Base-by-base conservation (phyloP, 2,113 vertebrate genomes). In the Desmodus rotundus region DNA sequence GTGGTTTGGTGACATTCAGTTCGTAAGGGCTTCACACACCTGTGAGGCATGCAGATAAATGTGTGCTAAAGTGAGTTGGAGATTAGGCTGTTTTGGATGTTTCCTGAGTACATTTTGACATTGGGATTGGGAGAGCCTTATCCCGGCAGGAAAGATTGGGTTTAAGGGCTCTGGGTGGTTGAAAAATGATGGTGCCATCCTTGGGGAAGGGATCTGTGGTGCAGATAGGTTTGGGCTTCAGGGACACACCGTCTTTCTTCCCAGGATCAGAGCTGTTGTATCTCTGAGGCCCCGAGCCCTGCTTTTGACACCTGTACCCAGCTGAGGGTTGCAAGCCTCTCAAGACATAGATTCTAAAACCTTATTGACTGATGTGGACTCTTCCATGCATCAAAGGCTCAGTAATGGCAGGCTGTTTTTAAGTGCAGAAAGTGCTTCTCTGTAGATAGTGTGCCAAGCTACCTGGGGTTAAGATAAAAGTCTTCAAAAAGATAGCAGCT, bases 381-480 rank as follows among this genome's bases (percentile, higher is more conserved):
- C 54, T 87, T 36, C 56, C 43, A 0, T 0, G 47, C 84, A 87
- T 95, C 96, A 95, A 93, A 82, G 26, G 47, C 45, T 95, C 81
- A 13, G 52, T 91, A 85, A 90, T 92, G 87, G 38, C 10, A 0
- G 38, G 43, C 9, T 86, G 54, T 73, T 95, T 96, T 95, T 63
- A 94, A 96, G 96, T 88, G 54, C 74, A 47, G 65, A 89, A 63
- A 97, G 89, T 94, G 73, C 85, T 90, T 95, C 92, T 83, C 31
- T 97, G 88, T 92, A 91, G 96, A 92, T 45, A 89, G 52, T 1
- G 3, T 68, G 78, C 73, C 47, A 41, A 56, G 74, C 83, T 91
- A 80, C 91, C 85, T 89, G 73, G 94, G 85, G 91, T 94, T 73
- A 70, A 86, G 96, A 97, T 96, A 85, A 97, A 97, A 97, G 94